Base-by-base conservation (phyloP, 2,113 vertebrate genomes). In the Archocentrus centrarchus region DNA sequence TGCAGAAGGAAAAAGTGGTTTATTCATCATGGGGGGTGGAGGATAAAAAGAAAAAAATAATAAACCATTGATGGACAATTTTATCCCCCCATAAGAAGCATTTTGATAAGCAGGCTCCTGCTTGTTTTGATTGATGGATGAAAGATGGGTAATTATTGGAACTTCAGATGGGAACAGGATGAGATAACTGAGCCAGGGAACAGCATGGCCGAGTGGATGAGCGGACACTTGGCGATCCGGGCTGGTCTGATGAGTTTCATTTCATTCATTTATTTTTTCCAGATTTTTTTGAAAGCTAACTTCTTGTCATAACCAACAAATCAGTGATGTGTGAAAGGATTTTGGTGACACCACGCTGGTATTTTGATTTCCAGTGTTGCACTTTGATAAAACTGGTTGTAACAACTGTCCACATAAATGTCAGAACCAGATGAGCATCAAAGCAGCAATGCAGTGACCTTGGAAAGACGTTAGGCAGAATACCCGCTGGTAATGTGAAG, bases 21-120 rank as follows among this genome's bases (percentile, higher is more conserved):
- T 24, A 22, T 66, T 66, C n/a, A 24, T 66, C 24, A 7, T 66
- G 9, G 63, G 63, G 39, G 0, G 2, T 66, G 63, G 0, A 68
- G 14, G 22, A 66, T 66, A 66, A 17, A 44, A 10, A 17, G 13
- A 44, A 14, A 44, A 44, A 66, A 44, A 66, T 1, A 0, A 44
- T 0, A 0, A 66, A 0, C 39, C 24, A 41, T 64, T 20, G 41
- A 10, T 0, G 0, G 22, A 7, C 24, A 13, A 6, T 17, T 66
- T 66, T 66, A 44, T 10, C n/a, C 55, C 20, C 20, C 20, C 55
- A 5, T 22, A 57, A 2, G n/a, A n/a, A 57, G 55, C 9, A 22
- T 57, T 57, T 57, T 22, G 20, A n/a, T 11, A 10, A 68, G n/a
- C 4, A 8, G 14, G 63, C 14, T 11, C 17, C 39, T 47, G 22